Conservation (phyloP, 1,140 invertebrate species). For the Wiebesia pumilae region DNA sequence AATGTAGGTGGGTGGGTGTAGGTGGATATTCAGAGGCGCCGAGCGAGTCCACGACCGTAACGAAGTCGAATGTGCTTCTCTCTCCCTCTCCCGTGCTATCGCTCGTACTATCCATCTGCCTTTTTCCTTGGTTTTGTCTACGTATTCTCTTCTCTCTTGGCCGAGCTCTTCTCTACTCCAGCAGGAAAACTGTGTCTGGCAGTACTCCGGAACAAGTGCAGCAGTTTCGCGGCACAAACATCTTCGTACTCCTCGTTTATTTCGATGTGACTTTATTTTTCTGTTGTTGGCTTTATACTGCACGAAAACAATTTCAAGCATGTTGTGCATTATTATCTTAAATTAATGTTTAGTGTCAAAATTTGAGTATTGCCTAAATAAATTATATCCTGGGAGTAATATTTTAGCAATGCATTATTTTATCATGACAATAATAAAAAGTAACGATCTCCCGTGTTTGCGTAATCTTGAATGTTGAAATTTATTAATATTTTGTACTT, state of each 20-base stretch:
- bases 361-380: slow-evolving; percentile 29
- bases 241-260: slow-evolving; percentile 39
- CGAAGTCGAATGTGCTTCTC: slow-evolving; percentile 45
- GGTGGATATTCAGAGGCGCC: slow-evolving; percentile 50
- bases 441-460: not conserved
- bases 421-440: not conserved
- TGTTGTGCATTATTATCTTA: slow-evolving; percentile 29
- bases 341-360: slow-evolving; percentile 22
- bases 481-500: not conserved
- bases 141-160: not conserved
- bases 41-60: slow-evolving; percentile 50
- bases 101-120: not conserved
- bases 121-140: slow-evolving; percentile 14
- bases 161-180: not conserved
- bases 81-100: not conserved
- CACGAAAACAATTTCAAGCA: slow-evolving; percentile 43
- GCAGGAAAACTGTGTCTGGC: slow-evolving; percentile 39
- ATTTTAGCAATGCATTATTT: not conserved
- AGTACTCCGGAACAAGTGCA: slow-evolving; percentile 39
- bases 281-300: slow-evolving; percentile 37
- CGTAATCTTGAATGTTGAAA: not conserved
- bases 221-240: slow-evolving; percentile 44
- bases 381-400: not conserved
- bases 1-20: slow-evolving; percentile 24
- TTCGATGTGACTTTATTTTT: slow-evolving; percentile 45